Evolutionary conservation across 2,888 invertebrate genomes (phyloP).

Genomic region (Pachydiplax longipennis): DNA sequence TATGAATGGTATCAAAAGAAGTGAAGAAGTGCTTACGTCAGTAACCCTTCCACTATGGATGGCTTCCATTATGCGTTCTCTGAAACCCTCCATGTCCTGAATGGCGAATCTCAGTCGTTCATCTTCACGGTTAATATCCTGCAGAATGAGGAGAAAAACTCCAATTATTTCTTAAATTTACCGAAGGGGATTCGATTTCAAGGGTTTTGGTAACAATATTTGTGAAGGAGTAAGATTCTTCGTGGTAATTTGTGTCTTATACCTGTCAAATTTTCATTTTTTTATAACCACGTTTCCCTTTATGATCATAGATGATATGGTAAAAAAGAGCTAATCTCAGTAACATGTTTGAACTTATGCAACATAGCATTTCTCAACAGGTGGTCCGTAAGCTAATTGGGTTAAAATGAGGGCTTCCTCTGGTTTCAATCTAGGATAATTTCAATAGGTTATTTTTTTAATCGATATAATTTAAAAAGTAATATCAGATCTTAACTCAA

Average conservation of each 20-base stretch:
- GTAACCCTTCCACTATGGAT: constrained; percentile 67
- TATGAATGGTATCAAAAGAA: neutral
- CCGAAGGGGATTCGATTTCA: neutral
- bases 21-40: neutral
- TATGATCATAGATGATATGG: no score
- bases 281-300: no score
- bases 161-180: neutral
- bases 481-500: no score
- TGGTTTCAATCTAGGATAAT: no score
- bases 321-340: no score
- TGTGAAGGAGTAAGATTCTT: no score
- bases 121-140: constrained; percentile 71
- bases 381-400: no score
- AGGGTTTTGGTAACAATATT: neutral
- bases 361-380: no score
- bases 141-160: constrained; percentile 55
- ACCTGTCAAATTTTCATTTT: neutral
- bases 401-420: no score
- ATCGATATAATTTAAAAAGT: no score
- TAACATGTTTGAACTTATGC: no score
- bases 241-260: neutral
- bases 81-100: constrained; percentile 77
- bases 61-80: constrained; percentile 74
- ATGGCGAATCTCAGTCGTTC: constrained; percentile 74
- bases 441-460: no score